Conservation (phyloP, 2,113 vertebrate genomes). For the Fukomys damarensis region DNA sequence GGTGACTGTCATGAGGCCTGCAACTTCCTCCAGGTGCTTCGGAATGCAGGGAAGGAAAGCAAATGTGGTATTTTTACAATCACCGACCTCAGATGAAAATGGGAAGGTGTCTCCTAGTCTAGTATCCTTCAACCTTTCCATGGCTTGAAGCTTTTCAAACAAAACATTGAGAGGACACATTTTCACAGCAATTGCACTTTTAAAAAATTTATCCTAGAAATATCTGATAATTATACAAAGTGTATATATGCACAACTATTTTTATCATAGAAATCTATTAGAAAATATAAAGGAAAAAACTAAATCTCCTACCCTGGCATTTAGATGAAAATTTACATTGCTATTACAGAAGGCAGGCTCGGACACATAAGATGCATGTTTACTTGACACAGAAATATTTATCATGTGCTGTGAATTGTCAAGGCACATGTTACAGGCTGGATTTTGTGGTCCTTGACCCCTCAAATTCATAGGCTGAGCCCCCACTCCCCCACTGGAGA, state of each 20-base stretch:
- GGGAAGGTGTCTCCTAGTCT: neutral
- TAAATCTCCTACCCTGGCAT: neutral
- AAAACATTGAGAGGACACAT: neutral
- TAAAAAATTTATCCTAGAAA: neutral
- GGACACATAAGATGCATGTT: neutral
- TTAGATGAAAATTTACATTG: neutral
- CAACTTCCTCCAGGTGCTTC: neutral
- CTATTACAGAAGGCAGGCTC: neutral
- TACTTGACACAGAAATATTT: neutral
- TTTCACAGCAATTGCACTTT: constrained; percentile 20
- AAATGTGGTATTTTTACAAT: neutral
- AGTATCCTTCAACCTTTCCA: neutral
- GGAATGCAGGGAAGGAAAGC: neutral
- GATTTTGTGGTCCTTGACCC: neutral
- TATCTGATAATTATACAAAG: neutral
- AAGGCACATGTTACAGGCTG: neutral
- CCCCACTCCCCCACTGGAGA: neutral
- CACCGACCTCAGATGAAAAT: neutral
- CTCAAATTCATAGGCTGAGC: neutral
- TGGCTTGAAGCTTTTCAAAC: neutral
- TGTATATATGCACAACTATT: neutral
- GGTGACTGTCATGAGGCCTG: neutral
- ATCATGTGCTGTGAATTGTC: neutral
- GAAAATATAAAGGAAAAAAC: neutral
- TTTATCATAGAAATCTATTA: neutral